Evolutionary conservation across 2,113 vertebrate genomes (phyloP).

Genomic region (Nesogale talazaci): DNA sequence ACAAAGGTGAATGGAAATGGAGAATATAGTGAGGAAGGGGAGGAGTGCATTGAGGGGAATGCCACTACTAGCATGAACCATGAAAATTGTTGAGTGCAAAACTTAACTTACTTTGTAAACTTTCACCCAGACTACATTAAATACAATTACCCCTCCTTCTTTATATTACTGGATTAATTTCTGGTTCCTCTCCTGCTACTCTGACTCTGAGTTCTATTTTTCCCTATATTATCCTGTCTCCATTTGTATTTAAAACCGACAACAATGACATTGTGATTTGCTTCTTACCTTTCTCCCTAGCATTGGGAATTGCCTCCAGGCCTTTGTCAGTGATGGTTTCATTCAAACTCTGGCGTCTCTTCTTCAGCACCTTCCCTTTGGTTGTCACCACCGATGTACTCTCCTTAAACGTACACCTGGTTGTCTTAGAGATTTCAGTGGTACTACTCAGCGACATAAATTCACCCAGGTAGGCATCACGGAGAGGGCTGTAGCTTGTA

Average conservation of each 20-base stretch:
- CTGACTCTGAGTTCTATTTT: neutral
- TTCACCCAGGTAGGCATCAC: neutral
- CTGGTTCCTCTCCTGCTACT: neutral
- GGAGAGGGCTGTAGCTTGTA: neutral
- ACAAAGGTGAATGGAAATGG: neutral
- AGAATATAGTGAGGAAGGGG: neutral
- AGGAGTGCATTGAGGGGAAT: neutral
- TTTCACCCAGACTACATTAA: neutral
- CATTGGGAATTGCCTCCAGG: neutral
- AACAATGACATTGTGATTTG: neutral
- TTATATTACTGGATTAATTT: neutral
- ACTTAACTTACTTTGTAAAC: neutral
- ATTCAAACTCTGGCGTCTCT: constrained; percentile 41
- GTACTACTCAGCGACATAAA: neutral
- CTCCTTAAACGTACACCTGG: neutral
- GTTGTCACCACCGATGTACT: neutral
- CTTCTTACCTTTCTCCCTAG: constrained; percentile 55
- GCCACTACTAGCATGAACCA: neutral
- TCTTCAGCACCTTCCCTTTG: constrained; percentile 58
- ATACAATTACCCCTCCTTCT: neutral
- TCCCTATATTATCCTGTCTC: neutral
- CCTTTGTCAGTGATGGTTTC: neutral
- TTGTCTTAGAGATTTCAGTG: constrained; percentile 11
- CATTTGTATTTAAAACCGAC: constrained; percentile 1
- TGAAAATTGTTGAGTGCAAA: neutral